Percentiles rank a stretch among this genome's conserved stretches.
Conservation (phyloP, 2,113 vertebrate species). For the Saccopteryx bilineata region DNA sequence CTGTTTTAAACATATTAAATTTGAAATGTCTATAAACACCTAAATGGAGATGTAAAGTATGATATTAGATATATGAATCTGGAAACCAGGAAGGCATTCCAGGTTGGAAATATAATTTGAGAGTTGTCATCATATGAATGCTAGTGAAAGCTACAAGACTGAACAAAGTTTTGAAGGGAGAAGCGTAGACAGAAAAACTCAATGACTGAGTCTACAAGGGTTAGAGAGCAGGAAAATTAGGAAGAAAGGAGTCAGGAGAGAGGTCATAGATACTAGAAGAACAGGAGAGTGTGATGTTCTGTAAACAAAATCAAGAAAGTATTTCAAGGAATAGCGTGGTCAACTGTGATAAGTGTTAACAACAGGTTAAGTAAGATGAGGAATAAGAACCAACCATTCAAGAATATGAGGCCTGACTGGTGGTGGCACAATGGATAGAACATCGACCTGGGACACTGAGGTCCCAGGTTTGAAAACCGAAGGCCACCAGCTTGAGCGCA, state of each 20-base stretch:
- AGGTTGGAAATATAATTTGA: conserved; percentile 24
- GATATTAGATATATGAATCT: neutral
- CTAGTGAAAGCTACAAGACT: conserved; percentile 1
- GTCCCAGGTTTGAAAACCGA: no score
- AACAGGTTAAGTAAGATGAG: neutral
- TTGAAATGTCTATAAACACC: conserved; percentile 13
- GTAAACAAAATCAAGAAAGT: neutral
- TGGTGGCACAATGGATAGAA: no score
- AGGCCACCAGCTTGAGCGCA: no score
- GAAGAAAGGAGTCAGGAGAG: neutral
- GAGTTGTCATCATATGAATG: neutral
- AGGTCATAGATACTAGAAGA: neutral
- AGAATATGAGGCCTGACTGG: neutral
- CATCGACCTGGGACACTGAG: no score
- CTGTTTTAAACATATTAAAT: neutral
- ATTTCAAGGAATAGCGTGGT: neutral
- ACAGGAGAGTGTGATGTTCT: neutral
- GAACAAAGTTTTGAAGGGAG: neutral
- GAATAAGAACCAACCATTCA: neutral
- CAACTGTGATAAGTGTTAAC: neutral
- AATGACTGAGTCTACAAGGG: neutral
- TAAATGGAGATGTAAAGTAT: neutral
- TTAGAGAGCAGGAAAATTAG: neutral
- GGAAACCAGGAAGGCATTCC: neutral
- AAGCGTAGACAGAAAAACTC: neutral